Base-by-base conservation (phyloP, 2,888 invertebrate species). In the Miltochrista miniata region DNA sequence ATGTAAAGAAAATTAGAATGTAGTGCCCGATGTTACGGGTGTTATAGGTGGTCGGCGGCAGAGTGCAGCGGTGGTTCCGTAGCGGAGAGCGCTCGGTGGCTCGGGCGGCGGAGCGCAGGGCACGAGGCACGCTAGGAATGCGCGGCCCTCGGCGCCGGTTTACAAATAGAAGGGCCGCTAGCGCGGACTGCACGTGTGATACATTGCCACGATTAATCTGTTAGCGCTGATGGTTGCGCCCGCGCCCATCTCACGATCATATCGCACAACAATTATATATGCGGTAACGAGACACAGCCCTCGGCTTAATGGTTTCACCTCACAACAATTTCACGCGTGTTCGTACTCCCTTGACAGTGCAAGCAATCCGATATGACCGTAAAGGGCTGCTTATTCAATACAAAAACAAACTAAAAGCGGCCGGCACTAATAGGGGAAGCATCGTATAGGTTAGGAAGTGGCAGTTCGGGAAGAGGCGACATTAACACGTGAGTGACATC, bases 161-260 rank as follows among this genome's bases (percentile, higher is more conserved):
- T 88, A 90, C 90, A 90, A 89, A 90, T 90, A 90, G 89, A 90
- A 90, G 89, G 89, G 87, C 88, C 86, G 81, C 85, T 81, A 84
- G 83, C 76, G 76, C 81, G 79, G 79, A 81, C 84, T 86, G 86
- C 90, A 87, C 87, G 87, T 87, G 88, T 88, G 82, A 87, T 87
- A 84, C 85, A 87, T 88, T 77, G 83, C 83, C 74, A 79, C 84
- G 83, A 88, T 87, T 83, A 82, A 86, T 87, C 86, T 83, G 83
- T 87, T 87, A 83, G 81, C 83, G 79, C 81, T 79, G 81, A 82
- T 78, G 79, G 72, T 75, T 83, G 80, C 77, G 78, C 77, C 70
- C 65, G 78, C 80, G 75, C 74, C 65, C 50, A 65, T 62, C 70
- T 64, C 70, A 69, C 70, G 70, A 72, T 70, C 57, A 66, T 68